Base-by-base conservation (phyloP, 2,888 invertebrate genomes). In the Ferrisia virgata region DNA sequence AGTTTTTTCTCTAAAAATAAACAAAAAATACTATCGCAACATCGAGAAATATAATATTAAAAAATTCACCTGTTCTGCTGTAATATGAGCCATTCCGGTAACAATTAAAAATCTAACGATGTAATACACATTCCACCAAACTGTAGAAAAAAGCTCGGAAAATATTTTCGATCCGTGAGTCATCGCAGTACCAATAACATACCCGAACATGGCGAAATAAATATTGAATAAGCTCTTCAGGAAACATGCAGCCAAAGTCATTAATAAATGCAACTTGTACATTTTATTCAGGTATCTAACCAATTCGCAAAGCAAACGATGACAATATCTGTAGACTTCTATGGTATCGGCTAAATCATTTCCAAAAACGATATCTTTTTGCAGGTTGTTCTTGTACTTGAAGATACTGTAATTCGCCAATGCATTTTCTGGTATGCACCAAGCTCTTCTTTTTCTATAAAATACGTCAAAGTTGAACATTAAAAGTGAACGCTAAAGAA, bases 121-220 rank as follows among this genome's bases (percentile, higher is more conserved):
- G 18, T 85, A 86, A 84, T 84, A 85, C 22, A 85, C 25, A 31
- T 84, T 85, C 86, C 86, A 86, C 25, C 79, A 79, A 1, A 86
- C 84, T 1, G 85, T 83, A 9, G 85, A 47, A 1, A 85, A 47
- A n/a, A 85, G 58, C 84, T 86, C 85, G 2, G 84, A 79, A 18
- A 79, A 69, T n/a, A 85, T 79, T 25, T 83, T 85, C 22, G 83
- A 40, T 18, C 69, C 84, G 36, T 85, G 85, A 2, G 39, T 79
- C 43, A 40, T 84, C n/a, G 80, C 82, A 3, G 85, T 85, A 0
- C 85, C 85, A 33, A 85, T 69, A 5, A 85, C 86, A 31, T 85
- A 86, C 15, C 86, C 86, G 47, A 86, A 86, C 85, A 86, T 85
- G n/a, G 86, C 79, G 58, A 86, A 86, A 82, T 86, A 86, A n/a